A percentile compares a stretch with the other conserved stretches of the same genome.
Conservation (phyloP, 2,113 vertebrate genomes). For the Strix uralensis region DNA sequence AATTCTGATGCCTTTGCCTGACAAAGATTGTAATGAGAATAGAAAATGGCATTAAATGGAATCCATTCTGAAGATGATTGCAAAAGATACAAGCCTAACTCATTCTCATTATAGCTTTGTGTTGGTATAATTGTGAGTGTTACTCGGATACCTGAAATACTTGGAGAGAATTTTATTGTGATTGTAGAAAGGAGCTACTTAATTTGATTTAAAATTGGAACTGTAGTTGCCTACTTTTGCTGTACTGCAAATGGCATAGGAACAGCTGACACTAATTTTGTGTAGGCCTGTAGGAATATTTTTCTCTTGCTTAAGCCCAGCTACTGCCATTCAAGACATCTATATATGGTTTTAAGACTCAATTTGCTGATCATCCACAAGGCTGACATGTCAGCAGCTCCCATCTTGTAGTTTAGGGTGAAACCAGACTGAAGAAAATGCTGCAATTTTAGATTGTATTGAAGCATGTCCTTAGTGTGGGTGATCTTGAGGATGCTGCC, state of each 20-base stretch:
- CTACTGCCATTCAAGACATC: not conserved
- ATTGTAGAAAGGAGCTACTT: conserved; percentile 31
- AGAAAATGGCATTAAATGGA: conserved; percentile 44
- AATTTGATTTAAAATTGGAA: conserved; percentile 45
- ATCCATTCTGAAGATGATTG: conserved; percentile 39
- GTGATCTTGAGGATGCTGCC: not conserved
- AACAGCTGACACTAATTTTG: not conserved
- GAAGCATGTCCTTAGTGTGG: not conserved
- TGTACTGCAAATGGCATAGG: not conserved
- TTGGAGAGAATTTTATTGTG: conserved; percentile 25
- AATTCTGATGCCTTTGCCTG: conserved; percentile 16
- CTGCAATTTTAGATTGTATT: not conserved
- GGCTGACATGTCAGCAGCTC: not conserved
- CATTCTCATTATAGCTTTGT: conserved; percentile 35
- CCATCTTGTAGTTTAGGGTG: not conserved
- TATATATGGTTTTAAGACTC: not conserved
- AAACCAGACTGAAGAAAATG: not conserved
- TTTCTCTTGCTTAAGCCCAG: not conserved
- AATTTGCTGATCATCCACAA: not conserved
- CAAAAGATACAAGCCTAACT: conserved; percentile 18
- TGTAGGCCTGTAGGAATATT: not conserved
- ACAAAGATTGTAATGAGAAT: conserved; percentile 33
- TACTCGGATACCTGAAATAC: conserved; percentile 31
- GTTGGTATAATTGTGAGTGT: conserved; percentile 27
- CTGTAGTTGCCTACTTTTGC: not conserved